These are phyloP conservation scores for Nebria salina DNA, from an alignment of 2,888 invertebrate genomes.

Conservation along the genomic window DNA sequence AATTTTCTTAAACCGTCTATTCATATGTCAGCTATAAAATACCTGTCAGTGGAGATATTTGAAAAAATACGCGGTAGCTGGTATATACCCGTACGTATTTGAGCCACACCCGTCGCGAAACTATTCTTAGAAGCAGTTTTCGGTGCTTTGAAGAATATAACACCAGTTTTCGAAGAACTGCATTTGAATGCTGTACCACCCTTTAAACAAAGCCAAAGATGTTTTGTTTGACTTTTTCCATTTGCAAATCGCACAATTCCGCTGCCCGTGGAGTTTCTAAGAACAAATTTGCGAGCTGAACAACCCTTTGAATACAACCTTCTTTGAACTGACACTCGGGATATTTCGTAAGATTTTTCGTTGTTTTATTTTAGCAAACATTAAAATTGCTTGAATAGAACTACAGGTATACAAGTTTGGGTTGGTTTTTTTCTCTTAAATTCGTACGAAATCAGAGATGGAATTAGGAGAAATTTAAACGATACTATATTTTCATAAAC, in stretches of 20 bases:
- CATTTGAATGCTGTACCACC: neutral
- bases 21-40: slow-evolving; percentile 1
- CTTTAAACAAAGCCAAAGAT: neutral
- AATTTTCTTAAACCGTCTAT: slow-evolving; percentile 1
- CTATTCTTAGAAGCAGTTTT: neutral
- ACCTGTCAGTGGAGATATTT: neutral
- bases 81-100: too few relatives aligned
- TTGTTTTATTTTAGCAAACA: neutral
- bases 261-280: neutral
- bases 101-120: neutral
- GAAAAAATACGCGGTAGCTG: neutral
- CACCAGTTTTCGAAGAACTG: neutral
- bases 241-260: neutral
- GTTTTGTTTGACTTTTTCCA: neutral
- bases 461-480: neutral
- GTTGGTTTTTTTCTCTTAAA: neutral
- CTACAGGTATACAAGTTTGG: neutral
- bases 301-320: neutral
- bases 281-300: neutral
- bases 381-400: neutral
- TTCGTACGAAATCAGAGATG: neutral
- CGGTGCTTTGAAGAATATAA: neutral
- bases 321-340: neutral
- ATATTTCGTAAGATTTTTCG: neutral
- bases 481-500: neutral